phyloP scores from a whole-genome alignment of 2,888 invertebrate species.

The Amiota mariae region DNA sequence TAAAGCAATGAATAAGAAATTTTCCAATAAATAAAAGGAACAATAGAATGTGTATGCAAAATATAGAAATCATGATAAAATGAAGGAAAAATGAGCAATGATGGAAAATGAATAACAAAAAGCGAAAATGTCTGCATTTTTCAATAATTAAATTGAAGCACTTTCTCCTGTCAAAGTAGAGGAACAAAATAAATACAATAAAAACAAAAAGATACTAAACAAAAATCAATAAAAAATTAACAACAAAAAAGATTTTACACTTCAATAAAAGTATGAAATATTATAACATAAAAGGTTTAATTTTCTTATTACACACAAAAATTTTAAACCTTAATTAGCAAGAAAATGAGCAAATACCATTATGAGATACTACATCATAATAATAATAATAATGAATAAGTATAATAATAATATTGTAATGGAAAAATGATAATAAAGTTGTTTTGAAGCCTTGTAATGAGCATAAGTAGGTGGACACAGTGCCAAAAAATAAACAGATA shows the following conservation, averaged over 20 bases:
- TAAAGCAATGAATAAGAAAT: not conserved
- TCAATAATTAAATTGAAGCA: constrained; percentile 33
- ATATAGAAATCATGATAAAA: not conserved
- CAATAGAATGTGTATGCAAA: too few relatives aligned
- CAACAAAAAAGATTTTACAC: not conserved
- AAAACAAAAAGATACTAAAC: constrained; percentile 8
- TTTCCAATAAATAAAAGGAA: not conserved
- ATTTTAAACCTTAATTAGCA: constrained; percentile 48
- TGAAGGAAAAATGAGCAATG: not conserved
- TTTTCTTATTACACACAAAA: not conserved
- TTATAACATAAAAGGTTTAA: not conserved
- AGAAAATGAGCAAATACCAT: constrained; percentile 48
- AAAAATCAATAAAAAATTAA: constrained; percentile 18
- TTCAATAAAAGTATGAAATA: not conserved
- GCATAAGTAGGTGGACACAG: not conserved
- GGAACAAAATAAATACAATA: constrained; percentile 20
- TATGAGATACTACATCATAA: constrained; percentile 41
- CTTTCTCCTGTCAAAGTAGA: constrained; percentile 39
- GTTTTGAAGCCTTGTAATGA: too few relatives aligned
- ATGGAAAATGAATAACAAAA: not conserved
- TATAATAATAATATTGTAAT: not conserved
- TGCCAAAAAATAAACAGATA: not conserved
- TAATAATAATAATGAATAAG: not conserved
- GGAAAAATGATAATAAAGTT: not conserved
- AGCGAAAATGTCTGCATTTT: not conserved